These are phyloP conservation scores for Tachystola acroxantha DNA, from an alignment of 2,888 invertebrate species.

Conservation along the genomic window DNA sequence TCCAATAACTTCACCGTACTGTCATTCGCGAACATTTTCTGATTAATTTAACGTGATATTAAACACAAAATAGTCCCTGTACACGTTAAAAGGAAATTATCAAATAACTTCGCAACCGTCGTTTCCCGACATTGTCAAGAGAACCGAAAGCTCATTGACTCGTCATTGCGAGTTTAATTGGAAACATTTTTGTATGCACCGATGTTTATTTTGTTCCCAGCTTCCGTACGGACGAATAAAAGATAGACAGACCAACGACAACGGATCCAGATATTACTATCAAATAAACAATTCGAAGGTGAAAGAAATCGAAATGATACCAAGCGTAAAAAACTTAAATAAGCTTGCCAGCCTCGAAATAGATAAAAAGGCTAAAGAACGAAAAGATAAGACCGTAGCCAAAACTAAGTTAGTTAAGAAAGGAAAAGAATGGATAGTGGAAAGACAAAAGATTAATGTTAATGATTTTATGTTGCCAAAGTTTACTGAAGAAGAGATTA, in stretches of 20 bases:
- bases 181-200: too few relatives aligned
- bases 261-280: conserved; percentile 40
- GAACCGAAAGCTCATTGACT: too few relatives aligned
- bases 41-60: too few relatives aligned
- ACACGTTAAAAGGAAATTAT: too few relatives aligned
- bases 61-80: too few relatives aligned
- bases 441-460: conserved; percentile 30
- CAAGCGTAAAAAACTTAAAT: conserved; percentile 50
- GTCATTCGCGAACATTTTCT: too few relatives aligned
- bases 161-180: too few relatives aligned
- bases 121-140: too few relatives aligned
- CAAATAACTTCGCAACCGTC: too few relatives aligned
- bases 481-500: conserved; percentile 25
- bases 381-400: conserved; percentile 29
- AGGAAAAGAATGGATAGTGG: conserved; percentile 49
- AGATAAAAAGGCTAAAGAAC: conserved; percentile 36
- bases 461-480: conserved; percentile 32
- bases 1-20: too few relatives aligned
- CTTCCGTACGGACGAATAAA: conserved; percentile 25
- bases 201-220: too few relatives aligned
- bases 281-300: conserved; percentile 27
- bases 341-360: conserved; percentile 38
- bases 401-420: conserved; percentile 49
- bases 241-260: conserved; percentile 25
- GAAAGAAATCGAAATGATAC: conserved; percentile 47